phyloP scores from a whole-genome alignment of 2,797 vertebrate genomes.

The Anguilla obscura region DNA sequence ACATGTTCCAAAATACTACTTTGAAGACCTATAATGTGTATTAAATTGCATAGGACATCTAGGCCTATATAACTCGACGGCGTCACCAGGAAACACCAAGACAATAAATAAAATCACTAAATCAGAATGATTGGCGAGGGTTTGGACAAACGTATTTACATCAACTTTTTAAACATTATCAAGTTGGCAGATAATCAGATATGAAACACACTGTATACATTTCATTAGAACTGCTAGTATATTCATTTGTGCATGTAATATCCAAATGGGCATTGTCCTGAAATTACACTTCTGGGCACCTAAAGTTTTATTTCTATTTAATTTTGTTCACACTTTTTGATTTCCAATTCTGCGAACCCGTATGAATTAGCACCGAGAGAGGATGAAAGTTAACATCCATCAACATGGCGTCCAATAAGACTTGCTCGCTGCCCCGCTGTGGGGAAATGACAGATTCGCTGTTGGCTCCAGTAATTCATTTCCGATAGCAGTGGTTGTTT shows the following conservation, averaged over 20 bases:
- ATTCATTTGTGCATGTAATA: not conserved
- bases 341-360: constrained; percentile 48
- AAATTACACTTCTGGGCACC: not conserved
- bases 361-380: constrained; percentile 64
- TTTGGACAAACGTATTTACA: not conserved
- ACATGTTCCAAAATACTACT: not conserved
- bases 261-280: not conserved
- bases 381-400: constrained; percentile 73
- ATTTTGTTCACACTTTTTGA: constrained; percentile 15
- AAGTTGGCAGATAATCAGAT: not conserved
- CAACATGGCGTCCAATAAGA: constrained; percentile 68
- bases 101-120: not conserved
- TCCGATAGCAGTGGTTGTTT: constrained; percentile 73
- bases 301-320: constrained; percentile 19
- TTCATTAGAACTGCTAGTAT: not conserved
- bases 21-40: not conserved
- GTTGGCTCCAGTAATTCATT: constrained; percentile 75
- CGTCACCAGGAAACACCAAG: not conserved
- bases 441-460: constrained; percentile 74
- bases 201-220: not conserved
- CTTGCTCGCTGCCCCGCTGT: constrained; percentile 67
- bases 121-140: not conserved
- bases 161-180: not conserved
- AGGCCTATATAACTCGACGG: not conserved
- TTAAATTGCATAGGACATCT: not conserved